A percentile compares a stretch with the other conserved stretches of the same genome.
Evolutionary conservation across 2,113 vertebrate species (phyloP).

Genomic region (Sardina pilchardus): DNA sequence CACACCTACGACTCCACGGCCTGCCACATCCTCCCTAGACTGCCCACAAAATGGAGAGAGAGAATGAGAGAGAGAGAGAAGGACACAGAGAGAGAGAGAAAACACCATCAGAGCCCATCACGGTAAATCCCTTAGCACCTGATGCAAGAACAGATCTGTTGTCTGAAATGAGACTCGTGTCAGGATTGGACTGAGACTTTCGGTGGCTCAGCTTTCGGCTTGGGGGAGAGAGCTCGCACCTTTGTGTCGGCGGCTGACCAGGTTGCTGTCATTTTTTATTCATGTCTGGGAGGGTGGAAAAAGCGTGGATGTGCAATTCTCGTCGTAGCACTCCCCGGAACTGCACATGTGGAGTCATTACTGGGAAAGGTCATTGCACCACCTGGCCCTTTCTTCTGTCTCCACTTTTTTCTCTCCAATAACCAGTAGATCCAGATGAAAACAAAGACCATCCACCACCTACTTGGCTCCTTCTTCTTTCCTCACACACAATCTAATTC

Average conservation of each 20-base stretch:
- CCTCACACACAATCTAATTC: neutral
- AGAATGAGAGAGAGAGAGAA: neutral
- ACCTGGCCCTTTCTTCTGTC: neutral
- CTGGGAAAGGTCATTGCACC: constrained; percentile 39
- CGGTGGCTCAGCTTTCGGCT: neutral
- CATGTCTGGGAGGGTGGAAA: constrained; percentile 21
- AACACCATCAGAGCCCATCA: constrained; percentile 16
- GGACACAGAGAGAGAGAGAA: neutral
- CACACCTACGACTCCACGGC: neutral
- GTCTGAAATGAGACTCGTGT: constrained; percentile 19
- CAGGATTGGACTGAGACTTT: constrained; percentile 10
- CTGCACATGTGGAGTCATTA: constrained; percentile 41
- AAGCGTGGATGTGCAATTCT: constrained; percentile 33
- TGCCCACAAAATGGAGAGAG: neutral
- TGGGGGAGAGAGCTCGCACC: neutral
- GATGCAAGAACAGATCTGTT: constrained; percentile 21
- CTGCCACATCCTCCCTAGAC: neutral
- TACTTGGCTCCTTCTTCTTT: neutral
- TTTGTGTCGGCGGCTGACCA: neutral
- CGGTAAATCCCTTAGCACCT: constrained; percentile 18
- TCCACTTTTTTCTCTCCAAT: constrained; percentile 8
- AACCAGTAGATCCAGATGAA: neutral
- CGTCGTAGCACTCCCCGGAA: constrained; percentile 22
- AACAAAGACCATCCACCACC: neutral
- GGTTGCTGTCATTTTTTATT: constrained; percentile 27